These are phyloP conservation scores for Adrianichthys oophorus DNA, from an alignment of 2,797 vertebrate genomes.

Conservation along the genomic window DNA sequence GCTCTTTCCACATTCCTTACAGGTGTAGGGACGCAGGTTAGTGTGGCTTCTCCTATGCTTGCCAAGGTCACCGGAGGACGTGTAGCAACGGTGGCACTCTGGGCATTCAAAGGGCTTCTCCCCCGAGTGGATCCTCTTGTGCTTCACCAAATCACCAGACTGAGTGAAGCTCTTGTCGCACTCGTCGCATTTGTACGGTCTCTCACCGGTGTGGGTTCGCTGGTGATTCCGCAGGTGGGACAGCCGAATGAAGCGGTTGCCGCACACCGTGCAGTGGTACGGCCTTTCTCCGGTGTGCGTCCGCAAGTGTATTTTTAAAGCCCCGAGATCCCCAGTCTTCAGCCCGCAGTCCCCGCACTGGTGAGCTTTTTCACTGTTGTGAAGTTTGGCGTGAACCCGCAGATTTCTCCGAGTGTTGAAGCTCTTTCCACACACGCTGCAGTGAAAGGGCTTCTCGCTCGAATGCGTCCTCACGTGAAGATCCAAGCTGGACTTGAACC, in stretches of 20 bases:
- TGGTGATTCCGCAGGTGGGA: slow-evolving; percentile 79
- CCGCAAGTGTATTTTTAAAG: slow-evolving; percentile 77
- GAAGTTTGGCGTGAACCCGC: slow-evolving; percentile 74
- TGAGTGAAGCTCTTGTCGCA: slow-evolving; percentile 80
- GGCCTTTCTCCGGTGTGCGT: slow-evolving; percentile 78
- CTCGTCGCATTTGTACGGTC: slow-evolving; percentile 76
- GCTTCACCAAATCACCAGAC: slow-evolving; percentile 79
- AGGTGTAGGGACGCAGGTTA: slow-evolving; percentile 76
- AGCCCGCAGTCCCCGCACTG: slow-evolving; percentile 78
- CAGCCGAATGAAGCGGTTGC: slow-evolving; percentile 74
- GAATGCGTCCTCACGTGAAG: slow-evolving; percentile 77
- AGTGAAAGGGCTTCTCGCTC: slow-evolving; percentile 74
- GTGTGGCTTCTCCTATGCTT: slow-evolving; percentile 80
- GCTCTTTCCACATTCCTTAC: slow-evolving; percentile 74
- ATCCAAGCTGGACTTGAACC: slow-evolving; percentile 74
- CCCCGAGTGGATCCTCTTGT: slow-evolving; percentile 78
- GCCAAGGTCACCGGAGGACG: slow-evolving; percentile 77
- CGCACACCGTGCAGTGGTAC: slow-evolving; percentile 79
- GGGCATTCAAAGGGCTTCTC: slow-evolving; percentile 80
- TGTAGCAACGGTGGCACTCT: slow-evolving; percentile 77
- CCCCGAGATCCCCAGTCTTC: slow-evolving; percentile 72
- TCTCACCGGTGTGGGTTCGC: slow-evolving; percentile 80
- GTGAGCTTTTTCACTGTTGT: slow-evolving; percentile 72
- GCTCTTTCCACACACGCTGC: slow-evolving; percentile 71
- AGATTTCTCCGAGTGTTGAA: slow-evolving; percentile 73